Base-by-base conservation (phyloP, 1,140 invertebrate species). In the Heliothis subflexa region DNA sequence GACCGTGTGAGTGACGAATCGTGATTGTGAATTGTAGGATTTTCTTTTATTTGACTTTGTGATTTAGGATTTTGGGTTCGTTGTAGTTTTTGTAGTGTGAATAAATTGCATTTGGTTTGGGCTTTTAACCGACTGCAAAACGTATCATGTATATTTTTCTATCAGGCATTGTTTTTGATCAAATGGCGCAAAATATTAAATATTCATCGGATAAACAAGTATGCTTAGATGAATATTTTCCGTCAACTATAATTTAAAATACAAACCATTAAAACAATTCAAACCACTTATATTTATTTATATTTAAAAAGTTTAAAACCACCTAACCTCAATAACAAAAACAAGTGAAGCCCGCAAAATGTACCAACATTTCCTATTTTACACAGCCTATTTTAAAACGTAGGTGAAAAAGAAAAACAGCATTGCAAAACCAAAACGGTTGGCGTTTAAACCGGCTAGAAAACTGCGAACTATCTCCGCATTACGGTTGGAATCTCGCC, bases 401-500 rank as follows among this genome's bases (percentile, higher is more conserved):
- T 40, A 62, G 18, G 45, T 68, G 57, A 21, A 49, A 64, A 66
- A 62, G 28, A 68, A 68, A 50, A 50, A 50, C 64, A 68, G 64
- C 64, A 12, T 13, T 28, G 47, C 18, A 68, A 33, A 68, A 25
- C 64, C 11, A 68, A 68, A 68, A 21, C 10, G 47, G 11, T 21
- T 50, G 10, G 47, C 45, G 64, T 13, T 68, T 68, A 25, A 68
- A 68, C 21, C 47, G 18, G 47, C 64, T 68, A 50, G 64, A 68
- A 68, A 68, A 68, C 64, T 66, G 45, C 64, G 64, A 66, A 66
- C 64, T 68, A 68, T 68, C 47, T 52, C 64, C 16, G 47, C 64
- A 68, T 68, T 52, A 68, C 64, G 64, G 64, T 68, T 68, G 64
- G 64, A 68, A 68, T 68, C 64, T 68, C 64, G 64, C 64, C 64